phyloP scores from a whole-genome alignment of 2,113 vertebrate genomes.

The Sarotherodon lohbergeri region DNA sequence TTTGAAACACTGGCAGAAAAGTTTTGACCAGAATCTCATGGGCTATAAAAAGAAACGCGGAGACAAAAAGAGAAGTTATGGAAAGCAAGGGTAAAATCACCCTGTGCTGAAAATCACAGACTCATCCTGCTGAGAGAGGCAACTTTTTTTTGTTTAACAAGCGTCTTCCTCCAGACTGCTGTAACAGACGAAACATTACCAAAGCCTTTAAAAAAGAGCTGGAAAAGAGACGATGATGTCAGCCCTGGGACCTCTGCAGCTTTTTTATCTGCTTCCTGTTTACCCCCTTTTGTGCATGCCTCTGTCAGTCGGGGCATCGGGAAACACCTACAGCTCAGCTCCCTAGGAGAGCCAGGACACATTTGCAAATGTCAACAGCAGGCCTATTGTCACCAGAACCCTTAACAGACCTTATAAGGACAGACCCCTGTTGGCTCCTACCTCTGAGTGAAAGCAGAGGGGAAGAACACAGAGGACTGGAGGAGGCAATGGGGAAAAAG shows the following conservation, averaged over 20 bases:
- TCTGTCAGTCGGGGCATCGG: slow-evolving; percentile 17
- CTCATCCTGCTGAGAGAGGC: slow-evolving; percentile 2
- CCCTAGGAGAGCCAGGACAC: slow-evolving; percentile 5
- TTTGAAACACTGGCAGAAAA: background rate
- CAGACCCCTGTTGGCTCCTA: background rate
- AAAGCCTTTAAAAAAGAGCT: background rate
- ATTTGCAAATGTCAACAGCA: slow-evolving; percentile 1
- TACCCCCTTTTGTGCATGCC: slow-evolving; percentile 21
- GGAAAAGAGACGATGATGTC: slow-evolving; percentile 43
- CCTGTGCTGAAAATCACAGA: background rate
- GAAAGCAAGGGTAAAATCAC: background rate
- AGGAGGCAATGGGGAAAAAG: background rate
- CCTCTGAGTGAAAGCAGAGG: background rate
- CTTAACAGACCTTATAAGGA: slow-evolving; percentile 53
- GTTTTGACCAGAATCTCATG: background rate
- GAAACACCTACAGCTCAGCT: slow-evolving; percentile 46
- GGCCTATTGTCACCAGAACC: slow-evolving; percentile 41
- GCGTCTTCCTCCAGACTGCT: background rate
- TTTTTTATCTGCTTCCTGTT: slow-evolving; percentile 63
- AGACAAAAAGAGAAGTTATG: background rate
- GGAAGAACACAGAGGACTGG: background rate
- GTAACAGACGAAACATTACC: slow-evolving; percentile 1
- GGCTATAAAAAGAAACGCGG: background rate
- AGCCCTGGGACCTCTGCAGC: background rate
- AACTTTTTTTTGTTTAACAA: slow-evolving; percentile 20